Evolutionary conservation across 1,140 invertebrate genomes (phyloP), one percentile per base, ranked within the genome.

Genomic region (Magallana angulata): DNA sequence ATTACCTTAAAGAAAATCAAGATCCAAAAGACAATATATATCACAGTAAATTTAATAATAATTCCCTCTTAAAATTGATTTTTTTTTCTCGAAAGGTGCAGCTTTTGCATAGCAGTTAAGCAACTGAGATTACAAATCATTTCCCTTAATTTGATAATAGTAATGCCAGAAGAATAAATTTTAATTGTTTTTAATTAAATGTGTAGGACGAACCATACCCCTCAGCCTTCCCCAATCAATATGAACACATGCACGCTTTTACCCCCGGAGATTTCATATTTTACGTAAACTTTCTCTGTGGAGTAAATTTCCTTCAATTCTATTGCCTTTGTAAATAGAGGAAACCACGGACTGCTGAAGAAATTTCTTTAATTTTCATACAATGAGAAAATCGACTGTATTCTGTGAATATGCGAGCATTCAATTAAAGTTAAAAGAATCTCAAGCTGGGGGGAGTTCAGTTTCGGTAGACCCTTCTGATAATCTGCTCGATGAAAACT

Each of bases 341-440:
- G 36, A 48, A 48, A 48, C 36, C 36, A 48, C 68, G 9, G 68
- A 30, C 30, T 30, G 12, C 18, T 76, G 8, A 30, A 12, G 68
- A 1, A 0, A 76, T 30, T 76, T 30, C 68, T 76, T 9, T 7
- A 76, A 36, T 2, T 76, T 30, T 76, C 24, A 76, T 36, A 76
- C 68, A 30, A 76, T 30, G 14, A 76, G 12, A 12, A 24, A 36
- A 76, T 76, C 68, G 68, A 76, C 36, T 18, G 9, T 24, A 30
- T 30, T 36, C 11, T 30, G 7, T 76, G 11, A 76, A 76, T 30
- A 76, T 76, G 18, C 68, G 30, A 76, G 8, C 14, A 36, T 36
- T n/a, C 24, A 76, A 76, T 76, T 76, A 36, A 76, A 76, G 24
- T 76, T 30, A 11, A 76, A 76, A 12, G 68, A 16, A 62, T 24